phyloP scores from a whole-genome alignment of 2,888 invertebrate genomes.

The Polylopha cassiicola region DNA sequence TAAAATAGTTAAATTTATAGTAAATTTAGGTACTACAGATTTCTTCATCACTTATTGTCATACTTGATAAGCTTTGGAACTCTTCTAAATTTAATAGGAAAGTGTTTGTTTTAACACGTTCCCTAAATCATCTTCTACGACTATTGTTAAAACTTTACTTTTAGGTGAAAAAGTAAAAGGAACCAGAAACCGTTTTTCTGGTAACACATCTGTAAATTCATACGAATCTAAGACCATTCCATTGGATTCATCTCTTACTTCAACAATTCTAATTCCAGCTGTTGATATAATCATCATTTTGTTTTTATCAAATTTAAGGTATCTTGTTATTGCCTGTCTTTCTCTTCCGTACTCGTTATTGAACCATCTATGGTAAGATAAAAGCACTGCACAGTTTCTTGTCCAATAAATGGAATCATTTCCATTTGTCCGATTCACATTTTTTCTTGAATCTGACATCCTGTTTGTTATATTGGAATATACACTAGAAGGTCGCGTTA shows the following conservation, averaged over 20 bases:
- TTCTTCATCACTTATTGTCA: conserved; percentile 55
- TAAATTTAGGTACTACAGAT: conserved; percentile 24
- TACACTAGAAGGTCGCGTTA: conserved; percentile 70
- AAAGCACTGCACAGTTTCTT: conserved; percentile 80
- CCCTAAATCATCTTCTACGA: conserved; percentile 82
- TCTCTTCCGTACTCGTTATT: conserved; percentile 74
- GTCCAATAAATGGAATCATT: conserved; percentile 79
- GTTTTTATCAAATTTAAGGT: conserved; percentile 73
- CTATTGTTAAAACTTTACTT: conserved; percentile 73
- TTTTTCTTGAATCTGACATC: conserved; percentile 65
- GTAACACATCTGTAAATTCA: conserved; percentile 77
- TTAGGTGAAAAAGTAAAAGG: conserved; percentile 72
- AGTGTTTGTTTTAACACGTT: conserved; percentile 81
- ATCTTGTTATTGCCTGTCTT: conserved; percentile 72
- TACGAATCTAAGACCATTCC: conserved; percentile 80
- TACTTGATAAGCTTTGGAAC: conserved; percentile 37
- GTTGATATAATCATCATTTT: conserved; percentile 80
- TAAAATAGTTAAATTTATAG: too few relatives aligned
- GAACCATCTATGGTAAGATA: conserved; percentile 81
- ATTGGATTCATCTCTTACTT: conserved; percentile 78
- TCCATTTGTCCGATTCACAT: conserved; percentile 56
- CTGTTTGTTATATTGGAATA: conserved; percentile 69
- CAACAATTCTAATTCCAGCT: conserved; percentile 80
- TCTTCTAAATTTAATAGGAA: conserved; percentile 55
- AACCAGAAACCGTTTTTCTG: conserved; percentile 77